Conservation (phyloP, 2,888 invertebrate genomes). For the Selenia dentaria region DNA sequence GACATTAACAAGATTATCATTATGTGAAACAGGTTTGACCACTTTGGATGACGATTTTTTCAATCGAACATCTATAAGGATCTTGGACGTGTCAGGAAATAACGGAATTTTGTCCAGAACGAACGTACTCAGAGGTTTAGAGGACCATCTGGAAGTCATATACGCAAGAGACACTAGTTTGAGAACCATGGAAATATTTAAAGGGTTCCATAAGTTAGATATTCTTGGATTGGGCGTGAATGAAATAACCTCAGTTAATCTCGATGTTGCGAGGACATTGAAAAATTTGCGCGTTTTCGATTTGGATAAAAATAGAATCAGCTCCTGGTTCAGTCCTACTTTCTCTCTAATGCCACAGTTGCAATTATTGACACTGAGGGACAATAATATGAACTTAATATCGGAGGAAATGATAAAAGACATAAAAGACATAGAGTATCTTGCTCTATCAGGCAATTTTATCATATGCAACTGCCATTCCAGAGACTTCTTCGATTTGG, state of each 20-base stretch:
- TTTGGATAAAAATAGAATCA: conserved; percentile 80
- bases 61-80: conserved; percentile 61
- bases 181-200: conserved; percentile 58
- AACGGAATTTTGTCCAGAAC: conserved; percentile 54
- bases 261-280: conserved; percentile 53
- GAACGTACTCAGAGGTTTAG: conserved; percentile 65
- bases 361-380: conserved; percentile 66
- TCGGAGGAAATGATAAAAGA: conserved; percentile 84
- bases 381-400: conserved; percentile 84
- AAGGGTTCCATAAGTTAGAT: conserved; percentile 63
- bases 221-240: conserved; percentile 78
- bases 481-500: conserved; percentile 76
- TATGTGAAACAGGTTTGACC: conserved; percentile 73
- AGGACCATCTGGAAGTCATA: conserved; percentile 65
- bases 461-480: conserved; percentile 85
- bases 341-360: conserved; percentile 67
- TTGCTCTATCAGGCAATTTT: conserved; percentile 83
- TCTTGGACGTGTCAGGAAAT: conserved; percentile 84
- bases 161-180: conserved; percentile 72
- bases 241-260: conserved; percentile 65
- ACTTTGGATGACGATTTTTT: conserved; percentile 64
- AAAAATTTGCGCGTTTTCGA: conserved; percentile 72
- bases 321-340: conserved; percentile 77
- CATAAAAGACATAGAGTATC: conserved; percentile 65
- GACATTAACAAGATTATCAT: conserved; percentile 53